phyloP scores from a whole-genome alignment of 2,113 vertebrate genomes.

The Benitochromis conjunctus region DNA sequence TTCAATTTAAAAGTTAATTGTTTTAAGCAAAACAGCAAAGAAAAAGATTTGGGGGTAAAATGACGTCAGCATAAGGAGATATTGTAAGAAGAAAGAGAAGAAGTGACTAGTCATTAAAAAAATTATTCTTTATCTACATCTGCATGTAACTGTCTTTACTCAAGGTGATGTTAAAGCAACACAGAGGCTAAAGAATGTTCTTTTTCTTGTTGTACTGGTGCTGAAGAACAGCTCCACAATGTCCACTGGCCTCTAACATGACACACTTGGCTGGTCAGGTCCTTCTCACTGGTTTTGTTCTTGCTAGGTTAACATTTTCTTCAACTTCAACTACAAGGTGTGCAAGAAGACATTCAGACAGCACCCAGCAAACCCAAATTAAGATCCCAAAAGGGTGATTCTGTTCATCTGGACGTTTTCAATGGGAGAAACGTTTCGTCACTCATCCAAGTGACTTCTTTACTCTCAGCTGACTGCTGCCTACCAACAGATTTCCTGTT shows the following conservation, averaged over 20 bases:
- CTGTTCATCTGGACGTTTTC: too few relatives aligned
- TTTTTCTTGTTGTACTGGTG: constrained; percentile 18
- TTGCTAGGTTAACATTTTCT: not conserved
- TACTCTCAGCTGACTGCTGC: too few relatives aligned
- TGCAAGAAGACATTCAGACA: not conserved
- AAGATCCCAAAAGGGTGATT: not conserved
- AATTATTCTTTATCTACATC: not conserved
- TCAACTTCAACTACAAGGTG: not conserved
- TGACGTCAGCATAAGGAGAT: not conserved
- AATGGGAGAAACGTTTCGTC: too few relatives aligned
- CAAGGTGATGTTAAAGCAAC: not conserved
- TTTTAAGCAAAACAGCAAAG: not conserved
- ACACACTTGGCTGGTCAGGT: not conserved
- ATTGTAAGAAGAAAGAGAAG: not conserved
- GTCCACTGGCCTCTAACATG: not conserved
- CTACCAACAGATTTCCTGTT: too few relatives aligned
- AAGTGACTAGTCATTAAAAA: not conserved
- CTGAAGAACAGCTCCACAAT: constrained; percentile 65
- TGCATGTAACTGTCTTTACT: not conserved
- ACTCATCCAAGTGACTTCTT: too few relatives aligned
- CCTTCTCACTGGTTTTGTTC: not conserved
- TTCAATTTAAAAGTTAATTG: not conserved
- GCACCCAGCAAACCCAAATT: fast-evolving
- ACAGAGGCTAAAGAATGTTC: not conserved
- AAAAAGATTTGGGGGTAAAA: not conserved